Conservation (phyloP, 2,888 invertebrate species). For the Zhuqinia jingwanae region DNA sequence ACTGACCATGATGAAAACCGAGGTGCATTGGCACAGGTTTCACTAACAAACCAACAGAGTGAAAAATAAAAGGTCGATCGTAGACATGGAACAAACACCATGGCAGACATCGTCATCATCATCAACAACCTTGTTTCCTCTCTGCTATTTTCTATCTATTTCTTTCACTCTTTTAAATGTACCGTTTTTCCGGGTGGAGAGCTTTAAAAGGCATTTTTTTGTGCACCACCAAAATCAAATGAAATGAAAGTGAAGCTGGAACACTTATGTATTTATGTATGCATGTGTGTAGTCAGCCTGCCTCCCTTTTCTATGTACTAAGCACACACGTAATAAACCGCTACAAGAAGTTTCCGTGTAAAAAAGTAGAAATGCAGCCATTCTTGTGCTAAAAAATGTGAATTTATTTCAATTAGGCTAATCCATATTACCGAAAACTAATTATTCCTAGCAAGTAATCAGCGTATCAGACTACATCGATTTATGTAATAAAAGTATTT, state of each 20-base stretch:
- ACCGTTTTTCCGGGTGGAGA: constrained; percentile 35
- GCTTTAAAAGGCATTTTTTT: constrained; percentile 41
- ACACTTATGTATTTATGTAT: too few species aligned
- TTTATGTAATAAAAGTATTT: too few species aligned
- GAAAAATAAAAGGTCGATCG: not conserved
- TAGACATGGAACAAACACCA: not conserved
- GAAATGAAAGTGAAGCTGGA: constrained; percentile 39
- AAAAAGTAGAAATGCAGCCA: too few species aligned
- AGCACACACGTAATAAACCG: constrained; percentile 10
- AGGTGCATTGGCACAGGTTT: not conserved
- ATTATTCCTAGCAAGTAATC: too few species aligned
- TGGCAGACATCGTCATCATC: constrained; percentile 22
- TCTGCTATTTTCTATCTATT: not conserved
- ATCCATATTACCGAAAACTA: too few species aligned
- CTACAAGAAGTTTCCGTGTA: too few species aligned
- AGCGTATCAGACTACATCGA: too few species aligned
- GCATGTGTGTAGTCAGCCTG: not conserved
- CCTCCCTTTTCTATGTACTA: not conserved
- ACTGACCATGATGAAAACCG: not conserved
- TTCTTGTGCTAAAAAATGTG: too few species aligned
- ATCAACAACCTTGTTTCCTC: not conserved
- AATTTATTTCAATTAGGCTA: too few species aligned
- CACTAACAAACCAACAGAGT: not conserved
- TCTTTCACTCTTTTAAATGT: constrained; percentile 14
- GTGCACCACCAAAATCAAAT: too few species aligned